These are phyloP conservation scores for Hipparchia semele DNA, from an alignment of 2,888 invertebrate genomes.

Conservation along the genomic window DNA sequence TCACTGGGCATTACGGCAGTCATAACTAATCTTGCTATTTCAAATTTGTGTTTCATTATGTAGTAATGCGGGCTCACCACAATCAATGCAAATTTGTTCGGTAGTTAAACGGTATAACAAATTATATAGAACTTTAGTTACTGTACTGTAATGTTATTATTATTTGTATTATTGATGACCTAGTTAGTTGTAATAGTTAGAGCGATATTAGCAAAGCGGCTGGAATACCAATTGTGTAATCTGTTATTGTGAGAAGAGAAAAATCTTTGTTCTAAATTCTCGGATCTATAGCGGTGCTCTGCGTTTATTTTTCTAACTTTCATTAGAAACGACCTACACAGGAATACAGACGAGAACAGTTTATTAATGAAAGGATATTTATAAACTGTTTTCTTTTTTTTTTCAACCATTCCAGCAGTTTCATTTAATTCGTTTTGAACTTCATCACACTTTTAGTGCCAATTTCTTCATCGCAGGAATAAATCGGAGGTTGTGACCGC, in stretches of 20 bases:
- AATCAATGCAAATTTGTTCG: constrained; percentile 32
- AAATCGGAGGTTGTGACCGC: too few relatives aligned
- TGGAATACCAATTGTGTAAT: background rate
- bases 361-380: too few relatives aligned
- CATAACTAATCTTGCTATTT: constrained; percentile 39
- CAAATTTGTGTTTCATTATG: constrained; percentile 36
- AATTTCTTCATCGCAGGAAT: too few relatives aligned
- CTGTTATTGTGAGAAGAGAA: too few relatives aligned
- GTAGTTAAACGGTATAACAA: constrained; percentile 19
- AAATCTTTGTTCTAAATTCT: too few relatives aligned
- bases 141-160: background rate
- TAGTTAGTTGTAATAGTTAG: constrained; percentile 7
- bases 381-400: too few relatives aligned
- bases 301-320: background rate
- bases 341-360: too few relatives aligned
- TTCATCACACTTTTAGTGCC: background rate
- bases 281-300: too few relatives aligned
- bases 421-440: background rate
- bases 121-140: constrained; percentile 8
- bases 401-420: too few relatives aligned
- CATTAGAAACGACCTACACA: too few relatives aligned
- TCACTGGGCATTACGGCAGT: constrained; percentile 31
- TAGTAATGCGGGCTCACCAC: constrained; percentile 33
- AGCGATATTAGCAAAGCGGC: background rate
- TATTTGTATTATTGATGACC: background rate